Evolutionary conservation across 2,888 invertebrate genomes (phyloP).

Genomic region (Chrysomela aeneicollis): DNA sequence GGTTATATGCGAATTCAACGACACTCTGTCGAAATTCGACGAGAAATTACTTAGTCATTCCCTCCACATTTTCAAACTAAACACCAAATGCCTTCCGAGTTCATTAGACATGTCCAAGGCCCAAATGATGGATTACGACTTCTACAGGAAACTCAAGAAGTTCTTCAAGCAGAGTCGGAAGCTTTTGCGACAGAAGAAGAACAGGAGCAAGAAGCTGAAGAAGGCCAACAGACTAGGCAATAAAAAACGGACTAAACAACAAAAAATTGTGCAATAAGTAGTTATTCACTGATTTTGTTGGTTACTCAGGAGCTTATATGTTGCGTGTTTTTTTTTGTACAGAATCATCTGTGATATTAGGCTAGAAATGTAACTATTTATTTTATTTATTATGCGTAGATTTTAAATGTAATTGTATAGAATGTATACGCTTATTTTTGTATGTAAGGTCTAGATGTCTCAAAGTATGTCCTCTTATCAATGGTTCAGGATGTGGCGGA

Average conservation of each 20-base stretch:
- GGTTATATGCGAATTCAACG: constrained; percentile 69
- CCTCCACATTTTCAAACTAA: constrained; percentile 57
- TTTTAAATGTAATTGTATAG: no score
- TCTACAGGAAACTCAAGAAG: constrained; percentile 67
- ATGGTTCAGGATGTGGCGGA: neutral
- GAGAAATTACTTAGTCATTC: constrained; percentile 45
- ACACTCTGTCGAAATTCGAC: constrained; percentile 64
- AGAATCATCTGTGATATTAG: constrained; percentile 29
- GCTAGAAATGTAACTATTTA: constrained; percentile 19
- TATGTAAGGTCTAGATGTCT: neutral
- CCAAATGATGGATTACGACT: constrained; percentile 69
- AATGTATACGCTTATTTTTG: constrained; percentile 15
- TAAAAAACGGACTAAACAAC: constrained; percentile 23
- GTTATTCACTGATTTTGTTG: neutral
- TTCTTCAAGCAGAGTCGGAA: constrained; percentile 63
- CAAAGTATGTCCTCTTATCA: neutral
- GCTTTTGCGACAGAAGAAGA: constrained; percentile 50
- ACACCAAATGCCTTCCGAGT: constrained; percentile 49
- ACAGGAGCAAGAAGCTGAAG: constrained; percentile 20
- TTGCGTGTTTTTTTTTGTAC: neutral
- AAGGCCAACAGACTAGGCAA: constrained; percentile 13
- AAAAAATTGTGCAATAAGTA: constrained; percentile 17
- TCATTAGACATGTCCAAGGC: constrained; percentile 64
- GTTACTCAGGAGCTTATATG: neutral
- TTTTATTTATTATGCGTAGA: constrained; percentile 36